phyloP scores from a whole-genome alignment of 2,888 invertebrate species.

The Dinocampus coccinellae region DNA sequence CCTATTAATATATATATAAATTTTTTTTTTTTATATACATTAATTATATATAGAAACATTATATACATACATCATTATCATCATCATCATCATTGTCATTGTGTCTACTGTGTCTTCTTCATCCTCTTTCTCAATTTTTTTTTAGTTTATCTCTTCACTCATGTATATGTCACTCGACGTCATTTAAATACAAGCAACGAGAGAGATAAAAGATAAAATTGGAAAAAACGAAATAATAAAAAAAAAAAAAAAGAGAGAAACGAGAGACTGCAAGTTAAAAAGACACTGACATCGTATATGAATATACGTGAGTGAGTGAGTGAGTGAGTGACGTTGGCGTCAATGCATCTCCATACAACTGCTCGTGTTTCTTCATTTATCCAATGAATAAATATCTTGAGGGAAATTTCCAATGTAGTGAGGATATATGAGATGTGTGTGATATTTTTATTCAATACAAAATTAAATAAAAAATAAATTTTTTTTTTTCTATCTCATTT shows the following conservation, averaged over 20 bases:
- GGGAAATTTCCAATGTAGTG: neutral
- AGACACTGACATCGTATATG: no score
- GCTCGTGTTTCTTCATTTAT: neutral
- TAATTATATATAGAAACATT: neutral
- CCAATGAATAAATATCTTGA: neutral
- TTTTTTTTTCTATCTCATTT: no score
- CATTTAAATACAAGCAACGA: neutral
- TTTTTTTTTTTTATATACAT: neutral
- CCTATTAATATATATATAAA: neutral
- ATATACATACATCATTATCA: no score
- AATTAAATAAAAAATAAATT: no score
- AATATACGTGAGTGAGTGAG: no score
- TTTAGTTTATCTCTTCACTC: neutral
- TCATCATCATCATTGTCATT: neutral
- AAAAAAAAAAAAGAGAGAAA: no score
- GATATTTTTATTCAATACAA: no score
- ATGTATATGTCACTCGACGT: neutral
- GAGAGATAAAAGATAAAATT: no score
- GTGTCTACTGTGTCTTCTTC: neutral
- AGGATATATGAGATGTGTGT: no score
- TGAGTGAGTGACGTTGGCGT: neutral
- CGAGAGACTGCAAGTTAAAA: no score
- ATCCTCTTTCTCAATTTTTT: neutral
- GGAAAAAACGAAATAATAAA: no score
- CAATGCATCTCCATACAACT: neutral